Percentiles rank a stretch among this genome's conserved stretches.
Evolutionary conservation across 92 coral and sea anemone species (phyloP).

Genomic region (Plumapathes pennacea): DNA sequence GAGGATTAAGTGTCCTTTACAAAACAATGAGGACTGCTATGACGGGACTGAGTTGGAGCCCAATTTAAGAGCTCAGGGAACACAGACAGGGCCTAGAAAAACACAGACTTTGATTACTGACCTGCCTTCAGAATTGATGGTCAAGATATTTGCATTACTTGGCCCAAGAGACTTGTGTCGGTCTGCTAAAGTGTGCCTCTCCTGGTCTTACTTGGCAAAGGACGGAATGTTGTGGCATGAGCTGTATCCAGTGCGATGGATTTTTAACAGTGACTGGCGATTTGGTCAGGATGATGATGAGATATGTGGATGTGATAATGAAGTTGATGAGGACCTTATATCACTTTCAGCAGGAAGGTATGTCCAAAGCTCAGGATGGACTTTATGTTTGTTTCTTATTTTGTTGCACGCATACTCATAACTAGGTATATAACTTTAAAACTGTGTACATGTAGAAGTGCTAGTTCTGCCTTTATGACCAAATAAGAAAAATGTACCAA

Average conservation of each 20-base stretch:
- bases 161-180: slow-evolving; percentile 91
- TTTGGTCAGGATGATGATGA: slow-evolving; percentile 61
- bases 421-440: too few relatives aligned
- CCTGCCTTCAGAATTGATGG: slow-evolving; percentile 73
- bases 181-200: slow-evolving; percentile 68
- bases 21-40: too few relatives aligned
- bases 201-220: slow-evolving; percentile 77
- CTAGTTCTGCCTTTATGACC: too few relatives aligned
- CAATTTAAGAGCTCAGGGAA: not conserved
- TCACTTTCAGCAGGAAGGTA: too few relatives aligned
- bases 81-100: not conserved
- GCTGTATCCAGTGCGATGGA: slow-evolving; percentile 94
- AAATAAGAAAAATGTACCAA: too few relatives aligned
- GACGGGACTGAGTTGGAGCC: not conserved
- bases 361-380: too few relatives aligned
- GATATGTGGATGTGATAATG: slow-evolving; percentile 71
- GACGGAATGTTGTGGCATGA: slow-evolving; percentile 89
- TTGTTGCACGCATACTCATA: too few relatives aligned
- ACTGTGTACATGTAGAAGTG: too few relatives aligned
- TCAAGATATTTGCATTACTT: slow-evolving; percentile 80
- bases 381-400: too few relatives aligned
- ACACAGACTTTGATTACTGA: slow-evolving; percentile 38
- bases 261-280: slow-evolving; percentile 86
- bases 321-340: too few relatives aligned
- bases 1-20: too few relatives aligned